A percentile compares a stretch with the other conserved stretches of the same genome.
These are phyloP conservation scores for Nasonia giraulti DNA, from an alignment of 1,140 invertebrate species.

Conservation along the genomic window DNA sequence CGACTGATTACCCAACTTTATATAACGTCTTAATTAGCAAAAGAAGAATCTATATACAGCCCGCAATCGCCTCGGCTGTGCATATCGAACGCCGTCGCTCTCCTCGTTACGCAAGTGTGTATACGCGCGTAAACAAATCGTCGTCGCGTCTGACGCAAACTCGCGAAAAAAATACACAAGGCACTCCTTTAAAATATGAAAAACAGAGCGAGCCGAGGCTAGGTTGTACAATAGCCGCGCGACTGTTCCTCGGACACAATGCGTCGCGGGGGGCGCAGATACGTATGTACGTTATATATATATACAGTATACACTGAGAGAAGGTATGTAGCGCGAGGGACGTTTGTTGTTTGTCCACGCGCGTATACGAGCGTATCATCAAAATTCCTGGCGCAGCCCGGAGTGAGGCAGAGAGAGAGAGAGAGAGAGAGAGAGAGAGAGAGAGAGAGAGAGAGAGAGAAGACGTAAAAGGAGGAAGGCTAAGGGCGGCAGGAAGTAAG, in stretches of 20 bases:
- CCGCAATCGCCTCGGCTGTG: too few relatives aligned
- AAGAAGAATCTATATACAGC: too few relatives aligned
- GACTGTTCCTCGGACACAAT: constrained; percentile 3
- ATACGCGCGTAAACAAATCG: neutral
- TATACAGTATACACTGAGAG: neutral
- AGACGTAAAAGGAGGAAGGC: constrained; percentile 58
- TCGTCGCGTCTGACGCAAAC: neutral
- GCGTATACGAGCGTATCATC: constrained; percentile 16
- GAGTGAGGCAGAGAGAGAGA: constrained; percentile 24
- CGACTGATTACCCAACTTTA: too few relatives aligned
- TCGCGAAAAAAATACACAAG: neutral
- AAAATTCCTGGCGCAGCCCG: constrained; percentile 42
- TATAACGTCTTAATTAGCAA: too few relatives aligned
- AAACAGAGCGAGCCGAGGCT: neutral
- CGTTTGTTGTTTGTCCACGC: neutral
- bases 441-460: constrained; percentile 23
- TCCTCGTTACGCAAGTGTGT: neutral
- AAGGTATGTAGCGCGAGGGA: neutral
- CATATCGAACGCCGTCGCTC: neutral
- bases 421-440: constrained; percentile 35
- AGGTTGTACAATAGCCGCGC: neutral
- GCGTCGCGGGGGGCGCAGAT: neutral
- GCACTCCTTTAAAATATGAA: neutral
- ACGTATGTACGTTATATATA: neutral
- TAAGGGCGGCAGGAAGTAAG: constrained; percentile 13